These are phyloP conservation scores for Phocoena sinus DNA, from an alignment of 2,113 vertebrate genomes.

Conservation along the genomic window DNA sequence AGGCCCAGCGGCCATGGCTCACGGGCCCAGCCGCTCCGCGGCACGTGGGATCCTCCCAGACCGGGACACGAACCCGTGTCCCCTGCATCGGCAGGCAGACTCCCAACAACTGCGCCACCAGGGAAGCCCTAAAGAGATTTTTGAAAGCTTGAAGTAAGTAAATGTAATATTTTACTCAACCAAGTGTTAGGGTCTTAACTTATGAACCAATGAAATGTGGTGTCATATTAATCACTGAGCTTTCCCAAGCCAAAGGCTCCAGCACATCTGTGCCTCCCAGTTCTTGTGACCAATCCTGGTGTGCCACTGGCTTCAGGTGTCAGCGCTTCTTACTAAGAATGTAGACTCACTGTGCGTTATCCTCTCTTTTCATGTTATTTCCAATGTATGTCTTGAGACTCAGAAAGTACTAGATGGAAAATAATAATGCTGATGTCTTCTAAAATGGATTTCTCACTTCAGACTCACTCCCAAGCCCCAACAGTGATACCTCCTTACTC, in stretches of 20 bases:
- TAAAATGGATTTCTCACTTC: neutral
- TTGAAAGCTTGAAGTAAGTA: neutral
- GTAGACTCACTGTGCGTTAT: neutral
- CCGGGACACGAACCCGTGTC: no score
- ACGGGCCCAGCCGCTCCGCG: no score
- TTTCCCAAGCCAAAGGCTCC: neutral
- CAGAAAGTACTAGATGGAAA: neutral
- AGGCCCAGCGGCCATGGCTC: no score
- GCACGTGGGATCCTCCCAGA: no score
- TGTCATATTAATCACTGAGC: neutral
- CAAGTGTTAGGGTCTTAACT: neutral
- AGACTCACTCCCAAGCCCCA: no score
- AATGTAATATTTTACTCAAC: neutral
- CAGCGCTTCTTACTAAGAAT: neutral
- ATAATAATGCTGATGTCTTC: neutral
- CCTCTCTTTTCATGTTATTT: neutral
- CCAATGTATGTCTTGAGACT: neutral
- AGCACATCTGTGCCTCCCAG: fast-evolving
- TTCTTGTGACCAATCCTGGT: neutral
- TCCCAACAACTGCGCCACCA: no score
- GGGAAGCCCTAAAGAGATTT: neutral
- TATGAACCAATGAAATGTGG: neutral
- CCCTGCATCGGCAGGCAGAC: no score
- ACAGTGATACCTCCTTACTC: neutral
- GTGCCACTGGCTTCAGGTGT: neutral